Conservation (phyloP, 2,113 vertebrate species). For the Peucedramus taeniatus region DNA sequence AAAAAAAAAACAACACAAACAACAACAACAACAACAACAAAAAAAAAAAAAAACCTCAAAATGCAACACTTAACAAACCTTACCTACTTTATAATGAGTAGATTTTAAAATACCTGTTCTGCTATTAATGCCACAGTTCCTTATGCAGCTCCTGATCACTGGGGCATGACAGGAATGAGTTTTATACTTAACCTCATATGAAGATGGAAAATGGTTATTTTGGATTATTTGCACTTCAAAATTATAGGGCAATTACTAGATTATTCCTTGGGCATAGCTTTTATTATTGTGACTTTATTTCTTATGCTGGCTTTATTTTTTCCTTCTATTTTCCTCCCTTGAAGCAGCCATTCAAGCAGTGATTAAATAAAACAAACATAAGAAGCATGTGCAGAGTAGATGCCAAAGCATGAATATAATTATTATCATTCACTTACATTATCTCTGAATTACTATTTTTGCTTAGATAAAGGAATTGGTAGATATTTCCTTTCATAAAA, state of each 20-base stretch:
- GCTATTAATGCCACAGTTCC: background rate
- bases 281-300: background rate
- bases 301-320: background rate
- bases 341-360: background rate
- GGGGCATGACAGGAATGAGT: background rate
- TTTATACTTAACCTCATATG: background rate
- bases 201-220: background rate
- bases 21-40: background rate
- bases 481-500: background rate
- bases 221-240: background rate
- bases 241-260: background rate
- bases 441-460: background rate
- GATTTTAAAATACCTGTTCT: background rate
- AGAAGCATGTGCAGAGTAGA: background rate
- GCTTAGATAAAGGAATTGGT: background rate
- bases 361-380: background rate
- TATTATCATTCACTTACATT: background rate
- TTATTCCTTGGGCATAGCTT: background rate
- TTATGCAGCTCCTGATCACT: background rate
- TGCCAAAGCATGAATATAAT: background rate
- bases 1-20: background rate
- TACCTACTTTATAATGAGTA: background rate
- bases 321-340: background rate
- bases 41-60: background rate
- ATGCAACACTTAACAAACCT: background rate